These are phyloP conservation scores for Pangasianodon hypophthalmus DNA, from an alignment of 2,113 vertebrate genomes.

Conservation along the genomic window DNA sequence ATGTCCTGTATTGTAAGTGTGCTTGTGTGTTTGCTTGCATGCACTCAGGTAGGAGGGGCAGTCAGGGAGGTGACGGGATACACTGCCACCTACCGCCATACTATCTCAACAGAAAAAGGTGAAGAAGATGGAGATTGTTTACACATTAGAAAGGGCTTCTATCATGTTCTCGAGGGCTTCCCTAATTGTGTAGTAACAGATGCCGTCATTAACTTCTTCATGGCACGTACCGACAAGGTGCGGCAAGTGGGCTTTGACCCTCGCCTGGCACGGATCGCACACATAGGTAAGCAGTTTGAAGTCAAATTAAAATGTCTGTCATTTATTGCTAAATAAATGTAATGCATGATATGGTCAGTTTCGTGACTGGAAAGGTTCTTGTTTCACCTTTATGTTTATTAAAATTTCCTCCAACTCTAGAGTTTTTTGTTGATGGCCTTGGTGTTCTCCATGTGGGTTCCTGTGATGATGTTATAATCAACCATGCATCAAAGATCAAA, in stretches of 20 bases:
- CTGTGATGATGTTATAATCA: slow-evolving; percentile 83
- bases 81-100: slow-evolving; percentile 82
- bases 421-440: slow-evolving; percentile 89
- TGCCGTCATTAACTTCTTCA: slow-evolving; percentile 89
- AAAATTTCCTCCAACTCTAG: slow-evolving; percentile 61
- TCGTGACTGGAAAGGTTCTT: background rate
- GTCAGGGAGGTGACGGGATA: slow-evolving; percentile 86
- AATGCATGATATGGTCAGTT: background rate
- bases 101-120: slow-evolving; percentile 78
- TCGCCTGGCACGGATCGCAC: slow-evolving; percentile 75
- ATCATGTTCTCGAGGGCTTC: slow-evolving; percentile 83
- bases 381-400: background rate
- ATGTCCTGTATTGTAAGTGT: background rate
- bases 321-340: background rate
- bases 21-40: background rate
- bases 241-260: slow-evolving; percentile 86
- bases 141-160: slow-evolving; percentile 74
- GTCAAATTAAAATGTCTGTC: background rate
- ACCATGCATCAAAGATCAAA: slow-evolving; percentile 86
- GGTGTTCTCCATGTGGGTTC: slow-evolving; percentile 85
- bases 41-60: slow-evolving; percentile 82
- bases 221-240: slow-evolving; percentile 83
- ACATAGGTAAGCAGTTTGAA: slow-evolving; percentile 78
- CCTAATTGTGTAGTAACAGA: slow-evolving; percentile 87
- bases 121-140: slow-evolving; percentile 83